Evolutionary conservation across 1,140 invertebrate species (phyloP).

Genomic region (Chymomyza costata): DNA sequence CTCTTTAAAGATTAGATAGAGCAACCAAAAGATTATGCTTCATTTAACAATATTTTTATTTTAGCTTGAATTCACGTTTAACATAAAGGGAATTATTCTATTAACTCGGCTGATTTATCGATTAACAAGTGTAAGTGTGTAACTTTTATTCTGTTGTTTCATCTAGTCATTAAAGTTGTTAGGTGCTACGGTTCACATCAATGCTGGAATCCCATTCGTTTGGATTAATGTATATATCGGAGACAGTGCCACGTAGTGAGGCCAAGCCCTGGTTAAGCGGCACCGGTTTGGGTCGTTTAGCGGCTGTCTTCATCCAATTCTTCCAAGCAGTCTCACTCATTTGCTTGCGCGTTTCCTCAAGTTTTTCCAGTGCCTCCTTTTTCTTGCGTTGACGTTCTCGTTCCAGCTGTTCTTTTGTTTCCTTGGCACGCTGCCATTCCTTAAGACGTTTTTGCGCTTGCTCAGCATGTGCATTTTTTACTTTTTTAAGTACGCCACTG

Average conservation of each 20-base stretch:
- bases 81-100: no score
- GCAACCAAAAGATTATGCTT: no score
- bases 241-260: conserved; percentile 50
- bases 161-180: no score
- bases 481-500: not conserved
- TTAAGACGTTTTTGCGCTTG: conserved; percentile 21
- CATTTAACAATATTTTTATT: no score
- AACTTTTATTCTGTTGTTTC: no score
- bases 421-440: conserved; percentile 43
- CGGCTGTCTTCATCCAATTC: conserved; percentile 53
- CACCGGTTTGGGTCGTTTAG: conserved; percentile 51
- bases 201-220: conserved; percentile 53
- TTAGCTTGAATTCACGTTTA: no score
- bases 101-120: no score
- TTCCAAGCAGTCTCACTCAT: conserved; percentile 40
- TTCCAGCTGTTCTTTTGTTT: conserved; percentile 30
- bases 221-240: conserved; percentile 56
- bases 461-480: not conserved
- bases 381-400: conserved; percentile 19
- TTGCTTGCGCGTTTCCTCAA: conserved; percentile 35
- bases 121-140: no score
- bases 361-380: conserved; percentile 13
- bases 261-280: conserved; percentile 59
- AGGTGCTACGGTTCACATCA: conserved; percentile 28
- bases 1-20: no score